A percentile compares a stretch with the other conserved stretches of the same genome.
Conservation (phyloP, 2,113 vertebrate species). For the Embiotoca jacksoni region DNA sequence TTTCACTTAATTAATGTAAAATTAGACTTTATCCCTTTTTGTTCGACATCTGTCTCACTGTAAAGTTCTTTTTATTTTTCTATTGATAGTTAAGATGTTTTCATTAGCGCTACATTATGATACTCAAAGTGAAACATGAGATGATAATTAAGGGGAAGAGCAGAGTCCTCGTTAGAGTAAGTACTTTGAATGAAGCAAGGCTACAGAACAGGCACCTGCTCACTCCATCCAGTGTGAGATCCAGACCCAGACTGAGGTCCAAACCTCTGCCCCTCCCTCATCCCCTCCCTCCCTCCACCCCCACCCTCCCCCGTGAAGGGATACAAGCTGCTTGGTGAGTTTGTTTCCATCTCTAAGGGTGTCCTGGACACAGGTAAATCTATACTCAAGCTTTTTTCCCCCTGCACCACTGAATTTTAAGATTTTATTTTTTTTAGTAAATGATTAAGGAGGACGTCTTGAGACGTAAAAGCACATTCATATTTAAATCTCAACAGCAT, state of each 20-base stretch:
- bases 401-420: constrained; percentile 2
- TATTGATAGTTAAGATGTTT: not conserved
- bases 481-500: constrained; percentile 35
- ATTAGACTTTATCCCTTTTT: constrained; percentile 48
- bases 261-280: constrained; percentile 18
- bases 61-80: constrained; percentile 23
- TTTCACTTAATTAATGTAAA: constrained; percentile 47
- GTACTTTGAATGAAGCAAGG: constrained; percentile 48
- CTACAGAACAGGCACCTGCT: constrained; percentile 26
- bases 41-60: constrained; percentile 22
- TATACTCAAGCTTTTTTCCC: not conserved
- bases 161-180: constrained; percentile 65
- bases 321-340: constrained; percentile 70
- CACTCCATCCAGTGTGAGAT: constrained; percentile 28
- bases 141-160: constrained; percentile 11
- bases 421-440: not conserved
- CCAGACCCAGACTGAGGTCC: constrained; percentile 26
- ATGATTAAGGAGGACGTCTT: constrained; percentile 31
- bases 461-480: constrained; percentile 29
- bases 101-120: not conserved
- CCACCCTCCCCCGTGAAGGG: constrained; percentile 35
- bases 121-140: not conserved
- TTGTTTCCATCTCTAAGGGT: constrained; percentile 46
- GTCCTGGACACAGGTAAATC: constrained; percentile 72
- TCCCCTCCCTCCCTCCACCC: constrained; percentile 5